These are phyloP conservation scores for Epizoanthus rinbou DNA, from an alignment of 92 coral and sea anemone species.

Conservation along the genomic window DNA sequence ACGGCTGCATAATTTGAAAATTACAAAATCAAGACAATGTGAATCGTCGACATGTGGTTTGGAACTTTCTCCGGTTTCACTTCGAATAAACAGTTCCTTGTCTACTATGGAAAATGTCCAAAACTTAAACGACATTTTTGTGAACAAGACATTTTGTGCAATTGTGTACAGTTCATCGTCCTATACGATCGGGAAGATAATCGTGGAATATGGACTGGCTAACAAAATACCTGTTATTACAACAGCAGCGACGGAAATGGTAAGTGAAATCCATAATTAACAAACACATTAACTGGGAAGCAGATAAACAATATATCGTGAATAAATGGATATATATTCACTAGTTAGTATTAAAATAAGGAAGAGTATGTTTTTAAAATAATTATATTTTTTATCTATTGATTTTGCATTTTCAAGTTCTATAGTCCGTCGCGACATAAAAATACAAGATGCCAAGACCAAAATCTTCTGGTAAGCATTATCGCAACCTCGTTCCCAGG, in stretches of 20 bases:
- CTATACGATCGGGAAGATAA: slow-evolving; percentile 6
- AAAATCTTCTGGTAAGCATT: too few species aligned
- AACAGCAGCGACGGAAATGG: not conserved
- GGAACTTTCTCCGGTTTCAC: slow-evolving; percentile 7
- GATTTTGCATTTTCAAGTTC: too few species aligned
- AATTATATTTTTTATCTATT: too few species aligned
- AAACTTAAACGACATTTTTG: not conserved
- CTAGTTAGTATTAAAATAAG: too few species aligned
- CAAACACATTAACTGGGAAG: not conserved
- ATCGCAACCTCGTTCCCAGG: too few species aligned
- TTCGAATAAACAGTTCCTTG: slow-evolving; percentile 34
- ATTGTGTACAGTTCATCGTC: slow-evolving; percentile 22
- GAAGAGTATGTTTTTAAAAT: too few species aligned
- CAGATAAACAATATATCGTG: too few species aligned
- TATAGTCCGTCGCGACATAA: too few species aligned
- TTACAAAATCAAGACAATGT: not conserved
- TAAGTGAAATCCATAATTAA: not conserved
- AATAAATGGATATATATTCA: too few species aligned
- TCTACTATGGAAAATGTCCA: slow-evolving; percentile 26
- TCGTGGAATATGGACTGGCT: slow-evolving; percentile 12
- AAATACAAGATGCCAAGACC: too few species aligned
- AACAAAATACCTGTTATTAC: slow-evolving; percentile 15
- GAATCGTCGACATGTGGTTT: not conserved
- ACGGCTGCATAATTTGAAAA: slow-evolving; percentile 19
- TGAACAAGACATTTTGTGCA: slow-evolving; percentile 3